Evolutionary conservation across 2,888 invertebrate species (phyloP), one percentile per base, ranked within the genome.

Genomic region (Plagodis pulveraria): DNA sequence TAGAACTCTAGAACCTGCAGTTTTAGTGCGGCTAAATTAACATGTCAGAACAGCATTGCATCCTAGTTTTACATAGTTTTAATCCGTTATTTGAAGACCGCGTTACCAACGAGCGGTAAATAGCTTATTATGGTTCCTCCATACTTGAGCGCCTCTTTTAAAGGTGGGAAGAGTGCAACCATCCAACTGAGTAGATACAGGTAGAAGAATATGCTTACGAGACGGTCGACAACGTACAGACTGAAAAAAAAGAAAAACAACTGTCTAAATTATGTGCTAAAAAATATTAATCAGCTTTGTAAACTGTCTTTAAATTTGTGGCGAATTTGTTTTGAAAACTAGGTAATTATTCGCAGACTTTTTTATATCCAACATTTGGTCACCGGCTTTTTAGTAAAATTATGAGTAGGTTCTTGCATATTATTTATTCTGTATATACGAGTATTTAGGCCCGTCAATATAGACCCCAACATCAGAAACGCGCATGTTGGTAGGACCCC

Each of bases 141-240:
- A 33, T 81, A 80, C 0, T 84, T 77, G 0, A 91, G 73, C 0
- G 85, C 5, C 11, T 73, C 77, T 35, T 86, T 72, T 0, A 76
- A 71, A 0, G 89, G 86, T 42, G 87, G 83, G 63, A 84, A 80
- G 67, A 77, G 81, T 0, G 69, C 67, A 0, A 83, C 90, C 45
- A 93, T 63, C 77, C 90, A 84, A 65, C 86, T 94, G 7, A 93
- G 62, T 6, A 94, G 58, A 11, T 92, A 70, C 10, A 91, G 74
- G 71, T 93, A 94, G 75, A 94, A 91, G 62, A 92, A 83, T 11
- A 92, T 66, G 0, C 93, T 83, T 0, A 91, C 89, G 11, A 93
- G 55, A 38, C 87, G 84, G 73, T 94, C 94, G 60, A 94, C 45
- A 0, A 93, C 74, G 79, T 87, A 94, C 33, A 94, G 75, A 62